Base-by-base conservation (phyloP, 1,140 invertebrate species). In the Monochamus saltuarius region DNA sequence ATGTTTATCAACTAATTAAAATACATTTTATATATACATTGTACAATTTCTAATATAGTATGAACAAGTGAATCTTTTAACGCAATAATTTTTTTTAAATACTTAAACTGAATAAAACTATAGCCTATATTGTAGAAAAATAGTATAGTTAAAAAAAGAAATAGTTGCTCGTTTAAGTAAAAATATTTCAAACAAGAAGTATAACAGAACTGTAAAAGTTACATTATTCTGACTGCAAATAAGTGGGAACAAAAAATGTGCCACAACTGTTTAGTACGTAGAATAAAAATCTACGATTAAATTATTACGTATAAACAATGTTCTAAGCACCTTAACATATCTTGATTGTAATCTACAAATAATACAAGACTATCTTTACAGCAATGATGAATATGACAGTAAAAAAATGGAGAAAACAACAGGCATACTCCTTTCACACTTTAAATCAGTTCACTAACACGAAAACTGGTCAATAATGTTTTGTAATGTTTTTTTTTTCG, bases 271-370 rank as follows among this genome's bases (percentile, higher is more conserved):
- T 53, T 14, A 42, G 39, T 43, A 19, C 11, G 36, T 54, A 54
- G 16, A 54, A 39, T 54, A 10, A 40, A 54, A 40, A 10, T 54
- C 40, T 34, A 13, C 57, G 29, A 14, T 29, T 29, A 2, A 29
- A 42, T 49, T 17, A 14, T 52, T 29, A 22, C 40, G 29, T 51
- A 52, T 39, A 51, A 56, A 62, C 45, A 56, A 50, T 34, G 13
- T 59, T 16, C 43, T 50, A 55, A 63, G 61, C 61, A 63, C 56
- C 61, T 59, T 59, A 63, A 59, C 49, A 52, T 47, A 53, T 42
- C 35, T 29, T 16, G 11, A 42, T 35, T 56, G 40, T 43, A 55
- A 54, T 54, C 61, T 63, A 63, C 56, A 63, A 63, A 63, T 59
- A 51, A 59, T 63, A 58, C 55, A 59, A 59, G 19, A 51, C 37